Base-by-base conservation (phyloP, 2,888 invertebrate genomes). In the Laspeyria flexula region DNA sequence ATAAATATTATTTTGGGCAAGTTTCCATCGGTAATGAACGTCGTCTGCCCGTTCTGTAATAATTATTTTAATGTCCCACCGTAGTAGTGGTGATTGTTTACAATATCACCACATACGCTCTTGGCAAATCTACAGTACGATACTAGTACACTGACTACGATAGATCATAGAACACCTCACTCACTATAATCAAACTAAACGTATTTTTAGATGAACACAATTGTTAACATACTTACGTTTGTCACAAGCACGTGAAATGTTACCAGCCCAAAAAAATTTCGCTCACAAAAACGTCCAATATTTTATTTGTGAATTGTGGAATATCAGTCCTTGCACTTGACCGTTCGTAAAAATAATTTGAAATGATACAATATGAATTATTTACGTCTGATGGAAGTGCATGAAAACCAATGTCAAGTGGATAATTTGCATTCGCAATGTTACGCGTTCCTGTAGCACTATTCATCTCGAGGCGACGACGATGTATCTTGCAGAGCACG, bases 1-100 rank as follows among this genome's bases (percentile, higher is more conserved):
- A 77, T 76, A 74, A 77, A 79, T 80, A 77, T 79, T 66, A 60
- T 71, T 77, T 72, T 81, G 82, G 86, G 83, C 83, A 84, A 78
- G 53, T 56, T 81, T 82, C 84, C 83, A 85, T 77, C 61, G 55
- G 67, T 70, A 67, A 68, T 75, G 75, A 73, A 70, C 66, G 71
- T 74, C 74, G 68, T 70, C 64, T 69, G 60, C 60, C 60, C 65
- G 61, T 60, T 60, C 63, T 65, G 65, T 61, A 70, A 67, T 79
- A 65, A 79, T 81, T 75, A 80, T 82, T 79, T 75, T 75, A 75
- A 77, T 78, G 75, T 60, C 61, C 55, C 58, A 15, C 56, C 60
- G 54, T 68, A 67, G 57, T 62, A 62, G 53, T 50, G 40, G 54
- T 61, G 66, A 75, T 72, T 77, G 77, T 79, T 75, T 76, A 75